Conservation (phyloP, 2,888 invertebrate species). For the Encarsia formosa region DNA sequence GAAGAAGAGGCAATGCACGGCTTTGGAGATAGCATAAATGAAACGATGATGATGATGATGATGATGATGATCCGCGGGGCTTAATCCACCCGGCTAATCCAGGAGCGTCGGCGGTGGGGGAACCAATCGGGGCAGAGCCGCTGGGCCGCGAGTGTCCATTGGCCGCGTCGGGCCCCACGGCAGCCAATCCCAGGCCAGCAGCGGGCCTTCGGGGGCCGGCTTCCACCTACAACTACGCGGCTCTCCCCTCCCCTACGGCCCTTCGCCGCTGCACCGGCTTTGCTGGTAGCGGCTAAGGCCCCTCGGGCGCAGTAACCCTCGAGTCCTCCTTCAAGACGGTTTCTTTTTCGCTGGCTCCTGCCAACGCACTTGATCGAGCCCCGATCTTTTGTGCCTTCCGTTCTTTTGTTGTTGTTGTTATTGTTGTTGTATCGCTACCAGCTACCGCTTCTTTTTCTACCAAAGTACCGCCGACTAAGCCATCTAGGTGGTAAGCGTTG, state of each 20-base stretch:
- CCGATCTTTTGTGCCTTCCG: background rate
- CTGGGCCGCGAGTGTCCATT: conserved; percentile 17
- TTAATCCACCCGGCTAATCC: conserved; percentile 23
- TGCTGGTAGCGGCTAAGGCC: conserved; percentile 52
- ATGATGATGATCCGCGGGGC: conserved; percentile 21
- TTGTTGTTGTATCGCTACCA: background rate
- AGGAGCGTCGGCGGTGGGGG: conserved; percentile 1
- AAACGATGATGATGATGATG: too few relatives aligned
- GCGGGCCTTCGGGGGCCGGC: conserved; percentile 24
- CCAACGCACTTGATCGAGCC: background rate
- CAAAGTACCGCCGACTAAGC: background rate
- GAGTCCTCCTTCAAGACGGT: conserved; percentile 51
- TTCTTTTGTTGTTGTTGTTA: background rate
- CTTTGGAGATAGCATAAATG: background rate
- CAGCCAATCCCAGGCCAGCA: conserved; percentile 7
- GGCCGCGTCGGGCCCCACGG: background rate
- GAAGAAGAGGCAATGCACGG: background rate
- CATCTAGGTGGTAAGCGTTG: too few relatives aligned
- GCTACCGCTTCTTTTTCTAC: background rate
- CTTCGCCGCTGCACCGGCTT: conserved; percentile 38
- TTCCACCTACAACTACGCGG: conserved; percentile 32
- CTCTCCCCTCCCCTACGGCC: background rate
- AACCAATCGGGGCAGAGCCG: conserved; percentile 34
- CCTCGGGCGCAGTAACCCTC: conserved; percentile 52
- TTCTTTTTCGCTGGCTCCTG: conserved; percentile 18